Base-by-base conservation (phyloP, 92 coral and sea anemone species). In the Ricordea florida region DNA sequence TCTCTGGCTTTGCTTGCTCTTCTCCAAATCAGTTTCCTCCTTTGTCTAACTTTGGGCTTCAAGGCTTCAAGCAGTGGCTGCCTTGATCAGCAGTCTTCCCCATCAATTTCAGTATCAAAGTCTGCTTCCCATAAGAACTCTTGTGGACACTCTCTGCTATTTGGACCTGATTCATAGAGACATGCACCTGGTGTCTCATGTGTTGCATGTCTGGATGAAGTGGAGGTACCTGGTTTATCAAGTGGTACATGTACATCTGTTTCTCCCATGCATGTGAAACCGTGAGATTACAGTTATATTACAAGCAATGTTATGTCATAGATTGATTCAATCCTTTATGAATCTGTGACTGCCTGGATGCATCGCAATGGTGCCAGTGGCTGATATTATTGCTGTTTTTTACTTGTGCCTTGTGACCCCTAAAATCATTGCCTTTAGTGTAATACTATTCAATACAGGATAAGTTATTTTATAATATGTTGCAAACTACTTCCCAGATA, bases 31-130 rank as follows among this genome's bases (percentile, higher is more conserved):
- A 28, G 28, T 53, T 29, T 50, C 18, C 61, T 21, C 58, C 40
- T 68, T 68, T 68, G 75, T 43, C 67, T 68, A 62, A 37, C 59
- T 68, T 68, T 68, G 67, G 38, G 46, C 59, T 18, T 55, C 78
- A 25, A 71, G 44, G 55, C 72, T 71, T 25, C 69, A 26, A 25
- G 78, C 38, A 58, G 69, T 71, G 23, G 78, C 73, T 29, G 45
- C 78, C 63, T 50, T 71, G 62, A 65, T 60, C 50, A 43, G 20
- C 50, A n/a, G n/a, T 43, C 50, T 43, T 43, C 50, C 14, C 20
- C 50, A 43, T 43, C 50, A 43, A n/a, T n/a, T n/a, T n/a, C n/a
- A n/a, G n/a, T n/a, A n/a, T n/a, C n/a, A n/a, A n/a, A n/a, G n/a
- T n/a, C n/a, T n/a, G n/a, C n/a, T n/a, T n/a, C n/a, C n/a, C n/a